Evolutionary conservation across 2,888 invertebrate species (phyloP).

Genomic region (Phortica okadai): DNA sequence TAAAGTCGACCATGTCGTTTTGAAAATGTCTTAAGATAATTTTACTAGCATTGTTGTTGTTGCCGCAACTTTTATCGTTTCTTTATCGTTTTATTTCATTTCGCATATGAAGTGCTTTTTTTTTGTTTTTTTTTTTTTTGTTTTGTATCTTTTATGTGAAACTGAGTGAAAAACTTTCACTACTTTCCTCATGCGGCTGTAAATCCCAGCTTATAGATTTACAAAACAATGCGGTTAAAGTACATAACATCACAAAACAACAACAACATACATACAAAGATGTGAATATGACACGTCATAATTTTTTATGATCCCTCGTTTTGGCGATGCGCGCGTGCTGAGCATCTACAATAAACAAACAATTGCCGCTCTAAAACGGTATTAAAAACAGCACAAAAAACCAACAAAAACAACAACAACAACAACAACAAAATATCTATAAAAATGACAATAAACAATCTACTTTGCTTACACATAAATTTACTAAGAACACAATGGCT

Average conservation of each 20-base stretch:
- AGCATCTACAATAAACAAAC: conserved; percentile 67
- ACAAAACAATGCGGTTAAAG: conserved; percentile 19
- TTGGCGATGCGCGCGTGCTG: conserved; percentile 55
- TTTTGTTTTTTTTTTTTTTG: conserved; percentile 21
- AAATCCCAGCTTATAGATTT: conserved; percentile 27
- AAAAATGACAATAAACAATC: no score
- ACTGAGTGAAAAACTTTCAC: conserved; percentile 29
- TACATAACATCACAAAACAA: not conserved
- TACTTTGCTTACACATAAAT: no score
- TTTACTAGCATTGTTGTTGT: conserved; percentile 36
- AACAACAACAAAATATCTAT: no score
- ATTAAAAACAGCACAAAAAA: no score
- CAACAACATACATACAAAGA: not conserved
- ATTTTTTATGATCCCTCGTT: conserved; percentile 16
- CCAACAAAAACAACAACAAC: no score
- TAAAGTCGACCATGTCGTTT: no score
- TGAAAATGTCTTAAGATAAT: not conserved
- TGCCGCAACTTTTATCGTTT: conserved; percentile 19
- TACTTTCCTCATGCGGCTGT: conserved; percentile 10
- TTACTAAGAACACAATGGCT: no score
- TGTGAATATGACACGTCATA: conserved; percentile 25
- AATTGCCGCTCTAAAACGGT: conserved; percentile 55
- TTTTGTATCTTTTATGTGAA: conserved; percentile 17
- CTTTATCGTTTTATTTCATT: conserved; percentile 37
- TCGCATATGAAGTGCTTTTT: conserved; percentile 2